These are phyloP conservation scores for Lepas anatifera DNA, from an alignment of 2,888 invertebrate species.

Conservation along the genomic window DNA sequence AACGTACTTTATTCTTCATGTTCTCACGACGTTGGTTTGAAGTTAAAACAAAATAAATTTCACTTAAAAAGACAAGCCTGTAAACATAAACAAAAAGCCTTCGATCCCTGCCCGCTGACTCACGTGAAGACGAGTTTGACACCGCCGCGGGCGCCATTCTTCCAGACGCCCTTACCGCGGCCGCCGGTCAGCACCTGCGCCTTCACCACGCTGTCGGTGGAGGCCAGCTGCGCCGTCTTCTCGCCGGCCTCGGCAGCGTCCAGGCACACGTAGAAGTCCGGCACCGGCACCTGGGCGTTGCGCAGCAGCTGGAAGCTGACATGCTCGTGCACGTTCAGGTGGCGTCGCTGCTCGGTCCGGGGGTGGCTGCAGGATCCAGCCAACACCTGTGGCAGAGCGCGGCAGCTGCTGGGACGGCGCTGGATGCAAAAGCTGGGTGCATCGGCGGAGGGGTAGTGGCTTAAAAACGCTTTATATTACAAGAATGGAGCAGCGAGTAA, in stretches of 20 bases:
- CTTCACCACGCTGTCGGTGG: slow-evolving; percentile 72
- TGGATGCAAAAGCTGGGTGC: background rate
- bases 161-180: slow-evolving; percentile 81
- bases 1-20: too few species aligned
- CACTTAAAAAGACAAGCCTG: too few species aligned
- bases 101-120: too few species aligned
- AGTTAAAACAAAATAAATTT: too few species aligned
- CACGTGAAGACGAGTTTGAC: slow-evolving; percentile 83
- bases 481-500: background rate
- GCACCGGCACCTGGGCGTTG: slow-evolving; percentile 76
- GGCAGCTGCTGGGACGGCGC: too few species aligned
- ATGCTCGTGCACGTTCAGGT: slow-evolving; percentile 90
- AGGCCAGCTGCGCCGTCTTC: slow-evolving; percentile 44
- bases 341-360: slow-evolving; percentile 34
- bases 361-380: background rate
- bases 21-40: too few species aligned
- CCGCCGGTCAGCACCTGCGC: slow-evolving; percentile 90
- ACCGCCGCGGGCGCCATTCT: slow-evolving; percentile 87
- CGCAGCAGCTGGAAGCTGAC: slow-evolving; percentile 78
- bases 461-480: background rate
- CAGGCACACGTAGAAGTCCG: slow-evolving; percentile 38
- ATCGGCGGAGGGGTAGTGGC: background rate
- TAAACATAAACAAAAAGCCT: too few species aligned
- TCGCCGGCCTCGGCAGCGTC: slow-evolving; percentile 22
- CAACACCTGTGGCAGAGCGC: too few species aligned